Evolutionary conservation across 2,888 invertebrate species (phyloP), one percentile per base, ranked within the genome.

Genomic region (Nomada fabriciana): DNA sequence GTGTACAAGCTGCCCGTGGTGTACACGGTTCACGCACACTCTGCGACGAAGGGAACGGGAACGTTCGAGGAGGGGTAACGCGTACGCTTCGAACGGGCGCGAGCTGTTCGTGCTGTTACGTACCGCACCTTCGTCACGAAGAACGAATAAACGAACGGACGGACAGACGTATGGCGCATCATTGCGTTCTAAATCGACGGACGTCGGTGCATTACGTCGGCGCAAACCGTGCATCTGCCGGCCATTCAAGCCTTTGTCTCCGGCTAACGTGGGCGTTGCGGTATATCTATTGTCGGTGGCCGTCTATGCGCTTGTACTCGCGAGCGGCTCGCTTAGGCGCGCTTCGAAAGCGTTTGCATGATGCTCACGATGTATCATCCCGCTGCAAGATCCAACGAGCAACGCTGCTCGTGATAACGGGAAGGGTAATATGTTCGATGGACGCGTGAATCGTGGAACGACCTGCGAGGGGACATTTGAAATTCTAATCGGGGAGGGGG

Each of bases 81-180:
- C 36, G 57, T 64, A 70, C 29, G 60, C 53, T 65, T 64, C 47
- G 69, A 60, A 73, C 69, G 63, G 65, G 67, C 55, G 42, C 42
- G 61, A 55, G 71, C 69, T 42, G 65, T 43, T 75, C 75, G 72
- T 67, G 78, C 81, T 63, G 75, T 76, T 57, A 75, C 75, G 83
- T 87, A 89, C 90, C 90, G 90, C 89, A 86, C 89, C 89, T 89
- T 90, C 89, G 87, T 90, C 90, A 90, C 90, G 90, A 88, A 87
- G 84, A 88, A 84, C 84, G 87, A 80, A 88, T 89, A 88, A 88
- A 88, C 83, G 81, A 77, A 86, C 78, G 64, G 20, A 64, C 50
- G 71, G 64, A 83, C 75, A 80, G 53, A 84, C 80, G 86, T 80
- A 63, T 42, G 71, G 83, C 76, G 80, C 80, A 80, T 85, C 83